phyloP scores from a whole-genome alignment of 2,113 vertebrate genomes.

The Tauraco erythrolophus region DNA sequence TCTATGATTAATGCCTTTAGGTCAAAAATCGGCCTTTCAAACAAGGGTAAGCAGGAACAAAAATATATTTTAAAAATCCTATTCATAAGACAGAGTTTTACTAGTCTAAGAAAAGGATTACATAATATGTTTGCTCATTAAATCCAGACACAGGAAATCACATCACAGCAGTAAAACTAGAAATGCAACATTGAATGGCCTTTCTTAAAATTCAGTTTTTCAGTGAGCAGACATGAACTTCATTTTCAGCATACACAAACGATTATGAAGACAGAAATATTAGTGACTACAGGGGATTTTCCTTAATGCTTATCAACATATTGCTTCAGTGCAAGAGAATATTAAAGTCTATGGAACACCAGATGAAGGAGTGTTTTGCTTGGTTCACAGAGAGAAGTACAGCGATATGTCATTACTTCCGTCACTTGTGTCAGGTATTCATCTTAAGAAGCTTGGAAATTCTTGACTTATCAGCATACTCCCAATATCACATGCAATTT shows the following conservation, averaged over 20 bases:
- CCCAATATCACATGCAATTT: neutral
- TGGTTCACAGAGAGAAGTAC: neutral
- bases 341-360: neutral
- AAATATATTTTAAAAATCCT: neutral
- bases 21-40: neutral
- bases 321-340: neutral
- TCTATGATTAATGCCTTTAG: neutral
- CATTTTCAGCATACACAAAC: neutral
- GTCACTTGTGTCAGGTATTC: neutral
- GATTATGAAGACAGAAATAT: neutral
- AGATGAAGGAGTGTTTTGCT: neutral
- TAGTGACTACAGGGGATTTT: neutral
- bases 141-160: neutral
- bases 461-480: neutral
- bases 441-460: neutral
- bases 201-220: neutral
- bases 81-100: neutral
- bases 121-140: neutral
- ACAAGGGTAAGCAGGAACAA: neutral
- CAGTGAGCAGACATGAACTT: rapidly evolving
- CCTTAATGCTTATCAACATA: neutral
- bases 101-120: neutral
- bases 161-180: neutral
- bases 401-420: neutral
- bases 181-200: neutral